Evolutionary conservation across 1,140 invertebrate genomes (phyloP).

Genomic region (Lysiphlebus fabarum): DNA sequence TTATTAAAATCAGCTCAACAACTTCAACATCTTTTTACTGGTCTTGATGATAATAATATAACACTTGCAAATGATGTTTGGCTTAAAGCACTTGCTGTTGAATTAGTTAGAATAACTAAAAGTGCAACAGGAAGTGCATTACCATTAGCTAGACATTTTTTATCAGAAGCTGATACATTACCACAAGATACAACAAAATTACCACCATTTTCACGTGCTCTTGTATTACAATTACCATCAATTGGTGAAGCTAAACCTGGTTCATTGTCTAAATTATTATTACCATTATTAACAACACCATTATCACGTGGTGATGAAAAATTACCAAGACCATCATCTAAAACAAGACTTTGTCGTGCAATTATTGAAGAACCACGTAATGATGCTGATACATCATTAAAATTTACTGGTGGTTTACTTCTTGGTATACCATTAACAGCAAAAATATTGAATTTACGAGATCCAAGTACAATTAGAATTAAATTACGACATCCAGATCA

Average conservation of each 20-base stretch:
- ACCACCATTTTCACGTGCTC: slow-evolving; percentile 69
- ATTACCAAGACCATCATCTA: slow-evolving; percentile 46
- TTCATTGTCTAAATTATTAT: slow-evolving; percentile 73
- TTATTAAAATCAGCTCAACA: slow-evolving; percentile 69
- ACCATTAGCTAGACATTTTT: slow-evolving; percentile 63
- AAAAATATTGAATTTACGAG: slow-evolving; percentile 76
- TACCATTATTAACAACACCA: slow-evolving; percentile 68
- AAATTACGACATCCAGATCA: slow-evolving; percentile 91
- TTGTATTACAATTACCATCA: slow-evolving; percentile 74
- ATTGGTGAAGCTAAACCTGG: slow-evolving; percentile 82
- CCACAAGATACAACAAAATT: slow-evolving; percentile 47
- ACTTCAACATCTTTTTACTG: slow-evolving; percentile 80
- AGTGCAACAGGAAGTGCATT: slow-evolving; percentile 62
- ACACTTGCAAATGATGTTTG: slow-evolving; percentile 79
- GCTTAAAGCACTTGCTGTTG: slow-evolving; percentile 78
- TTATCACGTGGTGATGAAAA: slow-evolving; percentile 47
- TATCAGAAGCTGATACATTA: slow-evolving; percentile 61
- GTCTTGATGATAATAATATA: slow-evolving; percentile 70
- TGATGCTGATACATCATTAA: slow-evolving; percentile 80
- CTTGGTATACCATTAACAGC: slow-evolving; percentile 82
- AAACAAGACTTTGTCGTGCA: slow-evolving; percentile 63
- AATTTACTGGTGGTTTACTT: slow-evolving; percentile 89
- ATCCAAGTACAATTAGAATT: slow-evolving; percentile 71
- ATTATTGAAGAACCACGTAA: slow-evolving; percentile 80
- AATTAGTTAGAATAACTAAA: slow-evolving; percentile 72